Evolutionary conservation across 2,888 invertebrate genomes (phyloP).

Genomic region (Eupsilia transversa): DNA sequence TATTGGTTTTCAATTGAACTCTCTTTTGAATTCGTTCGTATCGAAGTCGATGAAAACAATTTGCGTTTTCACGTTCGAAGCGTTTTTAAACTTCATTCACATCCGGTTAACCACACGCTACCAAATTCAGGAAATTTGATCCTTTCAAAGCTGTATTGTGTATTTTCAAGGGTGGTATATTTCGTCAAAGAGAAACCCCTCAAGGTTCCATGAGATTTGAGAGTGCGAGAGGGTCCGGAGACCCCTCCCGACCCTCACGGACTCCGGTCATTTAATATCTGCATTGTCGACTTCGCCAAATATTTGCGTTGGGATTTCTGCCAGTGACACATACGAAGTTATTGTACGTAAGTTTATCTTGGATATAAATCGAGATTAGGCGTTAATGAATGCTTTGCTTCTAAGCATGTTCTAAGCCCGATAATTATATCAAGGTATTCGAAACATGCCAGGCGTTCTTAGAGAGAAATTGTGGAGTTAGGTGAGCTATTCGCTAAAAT

Average conservation of each 20-base stretch:
- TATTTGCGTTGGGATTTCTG: constrained; percentile 78
- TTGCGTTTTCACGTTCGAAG: neutral
- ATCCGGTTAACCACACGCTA: constrained; percentile 4
- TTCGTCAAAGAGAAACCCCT: constrained; percentile 78
- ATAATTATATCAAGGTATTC: constrained; percentile 47
- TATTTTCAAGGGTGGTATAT: constrained; percentile 74
- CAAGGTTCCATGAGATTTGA: constrained; percentile 64
- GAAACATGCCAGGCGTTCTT: constrained; percentile 18
- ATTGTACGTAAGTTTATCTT: constrained; percentile 59
- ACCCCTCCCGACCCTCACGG: constrained; percentile 24
- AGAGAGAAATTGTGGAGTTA: constrained; percentile 28
- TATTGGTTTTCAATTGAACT: neutral
- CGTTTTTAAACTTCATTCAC: constrained; percentile 2
- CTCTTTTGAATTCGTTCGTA: neutral
- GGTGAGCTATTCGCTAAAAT: constrained; percentile 16
- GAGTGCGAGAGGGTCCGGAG: constrained; percentile 57
- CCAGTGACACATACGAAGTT: constrained; percentile 68
- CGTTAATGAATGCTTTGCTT: constrained; percentile 27
- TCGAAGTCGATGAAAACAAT: constrained; percentile 7
- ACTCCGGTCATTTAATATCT: constrained; percentile 66
- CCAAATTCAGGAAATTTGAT: constrained; percentile 72
- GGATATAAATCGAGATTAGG: constrained; percentile 36
- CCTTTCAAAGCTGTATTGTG: constrained; percentile 72
- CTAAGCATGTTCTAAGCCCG: constrained; percentile 30
- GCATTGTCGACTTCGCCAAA: constrained; percentile 78